These are phyloP conservation scores for Crossocerus cetratus DNA, from an alignment of 2,888 invertebrate species.

Conservation along the genomic window DNA sequence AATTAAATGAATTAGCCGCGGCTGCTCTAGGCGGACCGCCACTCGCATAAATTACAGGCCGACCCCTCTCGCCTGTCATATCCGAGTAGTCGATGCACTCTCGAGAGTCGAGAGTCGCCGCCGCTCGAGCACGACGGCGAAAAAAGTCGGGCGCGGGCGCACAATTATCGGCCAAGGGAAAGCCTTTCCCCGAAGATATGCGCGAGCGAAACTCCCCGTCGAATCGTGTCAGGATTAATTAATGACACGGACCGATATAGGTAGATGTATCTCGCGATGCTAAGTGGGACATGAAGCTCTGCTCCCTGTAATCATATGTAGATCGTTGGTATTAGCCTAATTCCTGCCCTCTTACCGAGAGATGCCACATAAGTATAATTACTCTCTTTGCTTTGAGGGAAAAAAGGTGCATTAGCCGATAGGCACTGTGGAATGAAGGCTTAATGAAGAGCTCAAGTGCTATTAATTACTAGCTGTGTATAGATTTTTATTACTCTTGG, in stretches of 20 bases:
- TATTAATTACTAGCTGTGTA: too few species aligned
- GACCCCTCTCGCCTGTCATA: background rate
- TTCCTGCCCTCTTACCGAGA: too few species aligned
- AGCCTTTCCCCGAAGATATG: constrained; percentile 1
- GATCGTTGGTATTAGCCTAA: too few species aligned
- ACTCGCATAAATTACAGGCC: background rate
- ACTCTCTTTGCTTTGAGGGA: too few species aligned
- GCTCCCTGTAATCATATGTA: background rate
- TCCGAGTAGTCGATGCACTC: background rate
- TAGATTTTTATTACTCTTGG: too few species aligned
- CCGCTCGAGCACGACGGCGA: background rate
- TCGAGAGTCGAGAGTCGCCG: background rate
- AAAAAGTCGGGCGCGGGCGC: background rate
- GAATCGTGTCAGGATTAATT: background rate
- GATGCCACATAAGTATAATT: too few species aligned
- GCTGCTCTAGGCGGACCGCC: constrained; percentile 33
- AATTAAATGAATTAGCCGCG: constrained; percentile 55
- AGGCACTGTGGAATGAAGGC: too few species aligned
- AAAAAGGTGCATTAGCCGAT: too few species aligned
- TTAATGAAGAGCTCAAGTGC: too few species aligned
- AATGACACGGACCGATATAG: background rate
- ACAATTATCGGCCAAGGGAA: background rate
- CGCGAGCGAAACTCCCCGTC: background rate
- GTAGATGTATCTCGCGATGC: background rate
- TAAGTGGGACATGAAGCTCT: background rate